Base-by-base conservation (phyloP, 1,140 invertebrate genomes). In the Limonius californicus region DNA sequence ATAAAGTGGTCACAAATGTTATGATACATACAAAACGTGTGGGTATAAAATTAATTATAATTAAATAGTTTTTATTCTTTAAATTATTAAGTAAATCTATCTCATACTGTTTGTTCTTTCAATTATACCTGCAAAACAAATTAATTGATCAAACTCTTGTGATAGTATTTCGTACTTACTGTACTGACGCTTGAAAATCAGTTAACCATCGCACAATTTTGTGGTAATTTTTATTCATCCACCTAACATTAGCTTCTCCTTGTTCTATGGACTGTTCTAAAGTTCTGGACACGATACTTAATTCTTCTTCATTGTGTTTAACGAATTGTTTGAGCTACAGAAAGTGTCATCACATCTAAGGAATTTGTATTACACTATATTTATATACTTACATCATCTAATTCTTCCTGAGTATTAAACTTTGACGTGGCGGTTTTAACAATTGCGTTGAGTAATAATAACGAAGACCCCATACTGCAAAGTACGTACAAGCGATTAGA, bases 181-280 rank as follows among this genome's bases (percentile, higher is more conserved):
- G 16, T 45, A 4, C 7, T 2, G 45, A 21, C 3, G 16, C 45
- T 18, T 50, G 1, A 50, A 12, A 50, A 11, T 1, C 2, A 50
- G 45, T n/a, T 14, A 94, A 70, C 91, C 91, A 95, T 12, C 84
- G 76, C 0, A 85, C 80, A 35, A 95, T 91, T 0, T 80, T 79
- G 14, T 83, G 76, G 67, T 88, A 89, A 77, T 94, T 90, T 54
- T 77, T 81, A 16, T 87, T 78, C 81, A 90, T 86, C 92, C 92
- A 95, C 54, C 85, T 80, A 0, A 92, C 85, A 70, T 94, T 94
- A 1, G 88, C 85, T 69, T 87, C 82, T 0, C 86, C 86, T 43
- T 89, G 83, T 70, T 95, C 91, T 1, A 93, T 78, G 0, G 88
- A 84, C 76, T 94, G 91, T 61, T 88, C 82, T 0, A 91, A 84